A percentile compares a stretch with the other conserved stretches of the same genome.
phyloP scores from a whole-genome alignment of 2,888 invertebrate genomes.

The Digitonthophagus gazella region DNA sequence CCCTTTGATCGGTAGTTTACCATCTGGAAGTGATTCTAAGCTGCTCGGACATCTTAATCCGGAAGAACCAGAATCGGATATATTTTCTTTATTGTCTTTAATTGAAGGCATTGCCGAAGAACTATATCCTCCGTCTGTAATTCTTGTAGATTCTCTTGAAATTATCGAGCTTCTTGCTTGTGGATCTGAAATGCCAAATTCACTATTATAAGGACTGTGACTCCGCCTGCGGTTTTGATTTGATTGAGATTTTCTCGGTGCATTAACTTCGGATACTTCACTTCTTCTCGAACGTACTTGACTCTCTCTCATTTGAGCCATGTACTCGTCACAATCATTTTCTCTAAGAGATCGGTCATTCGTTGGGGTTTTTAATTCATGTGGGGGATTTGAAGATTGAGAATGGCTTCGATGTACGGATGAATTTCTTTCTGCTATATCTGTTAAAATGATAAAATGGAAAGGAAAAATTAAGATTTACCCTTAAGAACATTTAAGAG shows the following conservation, averaged over 20 bases:
- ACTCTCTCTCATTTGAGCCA: neutral
- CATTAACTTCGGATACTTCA: neutral
- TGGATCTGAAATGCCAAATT: no score
- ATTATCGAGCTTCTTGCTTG: neutral
- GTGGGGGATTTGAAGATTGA: no score
- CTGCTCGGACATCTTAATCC: constrained; percentile 41
- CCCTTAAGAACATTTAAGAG: no score
- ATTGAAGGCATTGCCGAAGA: neutral
- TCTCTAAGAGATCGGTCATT: neutral
- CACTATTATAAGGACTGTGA: no score
- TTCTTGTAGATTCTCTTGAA: neutral
- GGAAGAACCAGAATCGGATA: constrained; percentile 29
- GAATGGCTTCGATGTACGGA: no score
- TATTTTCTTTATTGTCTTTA: constrained; percentile 26
- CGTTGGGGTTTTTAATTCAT: no score
- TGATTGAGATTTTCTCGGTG: neutral
- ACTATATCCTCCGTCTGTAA: neutral
- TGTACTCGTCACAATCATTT: constrained; percentile 6
- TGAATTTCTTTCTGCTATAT: no score
- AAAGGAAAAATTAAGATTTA: no score
- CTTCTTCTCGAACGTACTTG: neutral
- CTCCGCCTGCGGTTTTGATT: no score
- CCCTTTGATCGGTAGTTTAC: constrained; percentile 56
- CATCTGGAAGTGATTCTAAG: constrained; percentile 44
- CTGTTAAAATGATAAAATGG: no score